Base-by-base conservation (phyloP, 2,888 invertebrate genomes). In the Megaustenia siamemsis region DNA sequence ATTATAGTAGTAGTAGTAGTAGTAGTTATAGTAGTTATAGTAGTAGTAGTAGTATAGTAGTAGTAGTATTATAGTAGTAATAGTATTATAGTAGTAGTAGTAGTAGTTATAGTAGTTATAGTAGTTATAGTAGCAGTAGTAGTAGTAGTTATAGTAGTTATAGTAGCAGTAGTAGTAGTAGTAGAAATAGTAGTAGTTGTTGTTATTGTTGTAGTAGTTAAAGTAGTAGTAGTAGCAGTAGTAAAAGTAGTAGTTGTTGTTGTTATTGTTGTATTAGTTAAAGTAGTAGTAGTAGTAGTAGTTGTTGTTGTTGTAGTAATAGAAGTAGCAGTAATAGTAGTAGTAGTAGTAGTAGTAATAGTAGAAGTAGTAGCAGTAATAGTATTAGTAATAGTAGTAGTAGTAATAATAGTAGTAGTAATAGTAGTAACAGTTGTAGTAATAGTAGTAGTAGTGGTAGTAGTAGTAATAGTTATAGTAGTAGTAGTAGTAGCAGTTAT, bases 1-100 rank as follows among this genome's bases (percentile, higher is more conserved):
- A 73, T n/a, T n/a, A 75, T 80, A 73, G 80, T 80, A 49, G 49
- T 49, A 49, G 49, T 49, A 49, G 49, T 15, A 49, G 15, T 15
- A 49, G 49, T 49, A 49, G 49, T 49, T 12, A 24, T 66, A 66
- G 66, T 66, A 66, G 66, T 66, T 12, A 24, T 66, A 66, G 66
- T 66, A 66, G 15, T 49, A 49, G 49, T 49, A 49, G 15, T 15
- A 49, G 49, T 49, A 49, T n/a, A 45, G 77, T 35, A 77, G 56
- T 35, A 45, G 32, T 35, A 60, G 60, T 24, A 60, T 5, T 24
- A 60, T 35, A 45, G 32, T 35, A 60, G 60, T 24, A 60, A n/a
- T 24, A 60, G 60, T 24, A 60, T n/a, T n/a, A n/a, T 8, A 45
- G 56, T 35, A 77, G 53, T 35, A 53, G 56, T 32, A 77, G 56